These are phyloP conservation scores for Mionectes olivaceus DNA, from an alignment of 2,797 vertebrate species.

Conservation along the genomic window DNA sequence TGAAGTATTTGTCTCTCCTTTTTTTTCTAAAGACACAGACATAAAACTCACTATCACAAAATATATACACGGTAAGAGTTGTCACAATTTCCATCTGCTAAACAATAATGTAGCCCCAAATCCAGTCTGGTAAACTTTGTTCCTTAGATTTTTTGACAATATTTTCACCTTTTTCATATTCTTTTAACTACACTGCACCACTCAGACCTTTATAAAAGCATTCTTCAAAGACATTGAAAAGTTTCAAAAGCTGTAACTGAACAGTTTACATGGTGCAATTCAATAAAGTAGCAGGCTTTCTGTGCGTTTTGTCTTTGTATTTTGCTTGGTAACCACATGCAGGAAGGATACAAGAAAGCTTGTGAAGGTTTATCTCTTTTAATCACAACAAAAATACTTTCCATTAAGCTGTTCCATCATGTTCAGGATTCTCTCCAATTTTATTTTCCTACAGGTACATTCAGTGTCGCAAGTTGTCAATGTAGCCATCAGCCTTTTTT, in stretches of 20 bases:
- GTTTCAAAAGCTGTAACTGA: not conserved
- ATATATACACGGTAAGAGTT: not conserved
- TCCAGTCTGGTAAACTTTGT: not conserved
- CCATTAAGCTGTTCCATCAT: not conserved
- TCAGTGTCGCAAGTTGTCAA: not conserved
- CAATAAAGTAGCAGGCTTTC: not conserved
- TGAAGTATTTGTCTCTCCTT: not conserved
- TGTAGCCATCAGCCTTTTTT: not conserved
- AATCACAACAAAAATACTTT: not conserved
- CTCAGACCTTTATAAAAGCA: not conserved
- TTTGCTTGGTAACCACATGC: not conserved
- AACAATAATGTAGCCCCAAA: not conserved
- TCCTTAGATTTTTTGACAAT: not conserved
- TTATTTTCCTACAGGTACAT: not conserved
- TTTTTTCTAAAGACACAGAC: not conserved
- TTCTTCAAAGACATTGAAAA: not conserved
- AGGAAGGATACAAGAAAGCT: not conserved
- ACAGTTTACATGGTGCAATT: not conserved
- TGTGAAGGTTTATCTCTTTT: not conserved
- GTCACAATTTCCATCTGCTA: not conserved
- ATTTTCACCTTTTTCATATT: not conserved
- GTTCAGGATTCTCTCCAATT: not conserved
- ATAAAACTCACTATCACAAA: not conserved
- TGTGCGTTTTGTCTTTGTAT: not conserved
- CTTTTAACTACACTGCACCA: fast-evolving